phyloP scores from a whole-genome alignment of 2,113 vertebrate species.

The Alligator mississippiensis region DNA sequence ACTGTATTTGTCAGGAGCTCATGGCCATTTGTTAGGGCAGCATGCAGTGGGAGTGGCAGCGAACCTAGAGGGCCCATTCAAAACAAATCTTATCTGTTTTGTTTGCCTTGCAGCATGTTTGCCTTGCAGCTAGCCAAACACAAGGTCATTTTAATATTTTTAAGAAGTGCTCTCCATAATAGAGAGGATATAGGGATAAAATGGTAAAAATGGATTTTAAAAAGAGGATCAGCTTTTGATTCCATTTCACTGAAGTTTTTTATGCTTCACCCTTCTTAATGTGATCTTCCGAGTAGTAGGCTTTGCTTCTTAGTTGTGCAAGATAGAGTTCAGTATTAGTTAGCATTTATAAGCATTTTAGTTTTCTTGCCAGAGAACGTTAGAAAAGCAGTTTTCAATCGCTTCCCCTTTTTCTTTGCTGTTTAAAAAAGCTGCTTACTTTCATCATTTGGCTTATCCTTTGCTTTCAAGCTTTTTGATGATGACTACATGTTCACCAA shows the following conservation, averaged over 20 bases:
- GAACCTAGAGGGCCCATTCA: constrained; percentile 33
- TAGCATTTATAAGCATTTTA: constrained; percentile 2
- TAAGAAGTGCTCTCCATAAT: background rate
- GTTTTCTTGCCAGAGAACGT: background rate
- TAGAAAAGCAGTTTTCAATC: background rate
- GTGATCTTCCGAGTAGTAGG: background rate
- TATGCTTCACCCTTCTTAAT: background rate
- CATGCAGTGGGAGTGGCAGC: background rate
- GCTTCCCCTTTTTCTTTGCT: background rate
- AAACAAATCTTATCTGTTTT: background rate
- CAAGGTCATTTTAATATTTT: background rate
- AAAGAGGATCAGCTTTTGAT: background rate
- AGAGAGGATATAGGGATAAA: background rate
- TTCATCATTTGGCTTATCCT: background rate
- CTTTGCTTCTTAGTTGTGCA: constrained; percentile 22
- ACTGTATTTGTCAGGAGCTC: background rate
- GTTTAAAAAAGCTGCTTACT: constrained; percentile 19
- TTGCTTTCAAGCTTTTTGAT: constrained; percentile 6
- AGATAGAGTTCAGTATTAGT: background rate
- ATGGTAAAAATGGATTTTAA: background rate
- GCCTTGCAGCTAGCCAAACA: background rate
- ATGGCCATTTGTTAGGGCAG: background rate
- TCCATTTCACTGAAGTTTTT: background rate
- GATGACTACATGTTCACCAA: background rate
- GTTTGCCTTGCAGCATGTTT: background rate